A percentile compares a stretch with the other conserved stretches of the same genome.
Evolutionary conservation across 2,797 vertebrate species (phyloP).

Genomic region (Falco berigora): DNA sequence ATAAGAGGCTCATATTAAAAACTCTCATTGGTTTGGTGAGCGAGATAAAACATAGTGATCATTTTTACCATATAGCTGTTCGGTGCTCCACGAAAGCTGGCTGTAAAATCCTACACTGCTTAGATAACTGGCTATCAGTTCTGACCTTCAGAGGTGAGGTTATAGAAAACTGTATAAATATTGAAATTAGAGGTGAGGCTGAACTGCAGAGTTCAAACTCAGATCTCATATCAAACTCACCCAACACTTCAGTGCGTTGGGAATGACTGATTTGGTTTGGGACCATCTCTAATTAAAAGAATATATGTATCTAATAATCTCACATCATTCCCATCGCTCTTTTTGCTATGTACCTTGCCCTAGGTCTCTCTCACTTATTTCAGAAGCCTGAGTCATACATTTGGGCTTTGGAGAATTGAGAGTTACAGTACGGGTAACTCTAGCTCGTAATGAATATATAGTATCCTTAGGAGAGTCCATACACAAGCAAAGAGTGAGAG

Average conservation of each 20-base stretch:
- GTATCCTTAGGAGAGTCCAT: conserved; percentile 52
- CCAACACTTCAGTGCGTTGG: conserved; percentile 39
- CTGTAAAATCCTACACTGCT: neutral
- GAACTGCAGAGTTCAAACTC: conserved; percentile 33
- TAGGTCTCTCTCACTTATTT: conserved; percentile 32
- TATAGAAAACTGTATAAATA: conserved; percentile 45
- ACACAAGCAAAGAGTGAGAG: neutral
- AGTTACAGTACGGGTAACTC: neutral
- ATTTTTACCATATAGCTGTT: neutral
- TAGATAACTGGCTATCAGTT: neutral
- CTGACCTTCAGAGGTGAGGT: conserved; percentile 36
- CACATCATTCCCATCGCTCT: conserved; percentile 26
- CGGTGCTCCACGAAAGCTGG: neutral
- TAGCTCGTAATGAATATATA: conserved; percentile 56
- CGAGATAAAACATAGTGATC: neutral
- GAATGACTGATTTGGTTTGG: conserved; percentile 52
- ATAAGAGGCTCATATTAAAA: neutral
- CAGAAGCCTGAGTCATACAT: conserved; percentile 29
- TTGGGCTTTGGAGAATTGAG: conserved; percentile 36
- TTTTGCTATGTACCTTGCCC: conserved; percentile 48
- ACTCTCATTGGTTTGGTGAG: neutral
- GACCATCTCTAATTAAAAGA: conserved; percentile 62
- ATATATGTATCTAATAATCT: conserved; percentile 59
- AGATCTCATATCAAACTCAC: conserved; percentile 22
- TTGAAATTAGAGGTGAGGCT: conserved; percentile 42